Conservation (phyloP, 2,797 vertebrate species). For the Pristis pectinata region DNA sequence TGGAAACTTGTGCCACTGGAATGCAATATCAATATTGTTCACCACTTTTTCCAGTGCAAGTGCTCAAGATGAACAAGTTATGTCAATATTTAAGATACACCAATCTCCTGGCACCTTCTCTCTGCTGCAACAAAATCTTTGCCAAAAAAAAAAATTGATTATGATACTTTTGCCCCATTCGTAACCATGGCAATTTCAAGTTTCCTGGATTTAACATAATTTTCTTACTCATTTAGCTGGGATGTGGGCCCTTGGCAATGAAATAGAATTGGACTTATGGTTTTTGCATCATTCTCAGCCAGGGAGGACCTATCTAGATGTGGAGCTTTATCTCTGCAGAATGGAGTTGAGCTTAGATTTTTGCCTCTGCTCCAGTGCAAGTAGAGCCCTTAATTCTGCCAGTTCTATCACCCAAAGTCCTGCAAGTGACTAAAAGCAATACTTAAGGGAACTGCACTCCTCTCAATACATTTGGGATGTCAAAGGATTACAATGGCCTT, state of each 20-base stretch:
- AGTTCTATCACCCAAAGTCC: no score
- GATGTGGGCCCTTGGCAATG: background rate
- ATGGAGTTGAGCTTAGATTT: no score
- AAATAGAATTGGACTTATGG: background rate
- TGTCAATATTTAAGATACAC: background rate
- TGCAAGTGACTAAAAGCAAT: no score
- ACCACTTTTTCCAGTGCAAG: background rate
- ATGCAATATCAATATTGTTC: background rate
- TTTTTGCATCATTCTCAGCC: background rate
- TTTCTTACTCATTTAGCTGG: background rate
- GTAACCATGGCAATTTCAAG: background rate
- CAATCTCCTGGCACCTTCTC: background rate
- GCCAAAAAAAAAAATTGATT: background rate
- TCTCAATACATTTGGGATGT: background rate
- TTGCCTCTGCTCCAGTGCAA: no score
- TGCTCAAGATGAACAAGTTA: background rate
- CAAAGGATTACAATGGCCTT: background rate
- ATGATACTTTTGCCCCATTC: background rate
- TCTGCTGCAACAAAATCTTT: background rate
- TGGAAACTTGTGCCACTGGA: background rate
- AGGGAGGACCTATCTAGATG: background rate
- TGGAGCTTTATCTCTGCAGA: no score
- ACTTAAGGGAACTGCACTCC: no score
- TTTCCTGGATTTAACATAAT: background rate
- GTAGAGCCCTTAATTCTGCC: no score